These are phyloP conservation scores for Hoplias malabaricus DNA, from an alignment of 2,113 vertebrate species.

Conservation along the genomic window DNA sequence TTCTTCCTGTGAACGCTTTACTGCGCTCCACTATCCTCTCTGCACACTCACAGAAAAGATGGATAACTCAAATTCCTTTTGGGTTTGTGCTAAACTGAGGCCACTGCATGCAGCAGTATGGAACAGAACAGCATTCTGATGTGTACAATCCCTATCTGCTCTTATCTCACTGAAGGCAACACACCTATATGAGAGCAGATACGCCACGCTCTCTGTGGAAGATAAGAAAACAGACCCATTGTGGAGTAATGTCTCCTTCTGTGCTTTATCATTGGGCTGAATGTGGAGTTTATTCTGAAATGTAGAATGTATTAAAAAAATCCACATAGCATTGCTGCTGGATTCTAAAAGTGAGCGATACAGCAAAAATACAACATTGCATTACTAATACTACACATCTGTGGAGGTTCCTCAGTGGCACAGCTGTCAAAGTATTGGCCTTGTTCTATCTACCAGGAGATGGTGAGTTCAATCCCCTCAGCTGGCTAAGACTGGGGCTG, in stretches of 20 bases:
- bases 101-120: neutral
- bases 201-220: neutral
- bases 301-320: neutral
- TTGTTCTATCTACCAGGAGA: too few relatives aligned
- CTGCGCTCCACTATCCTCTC: neutral
- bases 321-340: too few relatives aligned
- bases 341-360: too few relatives aligned
- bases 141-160: neutral
- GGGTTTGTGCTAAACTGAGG: neutral
- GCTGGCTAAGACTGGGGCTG: too few relatives aligned
- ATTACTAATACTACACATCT: too few relatives aligned
- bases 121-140: neutral
- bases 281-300: neutral
- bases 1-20: slow-evolving; percentile 1
- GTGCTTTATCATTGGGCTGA: too few relatives aligned
- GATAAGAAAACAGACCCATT: neutral
- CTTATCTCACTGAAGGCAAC: neutral
- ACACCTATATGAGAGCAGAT: neutral
- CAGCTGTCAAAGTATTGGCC: too few relatives aligned
- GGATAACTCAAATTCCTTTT: slow-evolving; percentile 6
- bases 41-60: neutral
- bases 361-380: too few relatives aligned
- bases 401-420: too few relatives aligned
- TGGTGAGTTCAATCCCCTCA: too few relatives aligned
- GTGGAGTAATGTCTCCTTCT: neutral